Evolutionary conservation across 2,888 invertebrate genomes (phyloP), one percentile per base, ranked within the genome.

Genomic region (Phyllotreta cruciferae): DNA sequence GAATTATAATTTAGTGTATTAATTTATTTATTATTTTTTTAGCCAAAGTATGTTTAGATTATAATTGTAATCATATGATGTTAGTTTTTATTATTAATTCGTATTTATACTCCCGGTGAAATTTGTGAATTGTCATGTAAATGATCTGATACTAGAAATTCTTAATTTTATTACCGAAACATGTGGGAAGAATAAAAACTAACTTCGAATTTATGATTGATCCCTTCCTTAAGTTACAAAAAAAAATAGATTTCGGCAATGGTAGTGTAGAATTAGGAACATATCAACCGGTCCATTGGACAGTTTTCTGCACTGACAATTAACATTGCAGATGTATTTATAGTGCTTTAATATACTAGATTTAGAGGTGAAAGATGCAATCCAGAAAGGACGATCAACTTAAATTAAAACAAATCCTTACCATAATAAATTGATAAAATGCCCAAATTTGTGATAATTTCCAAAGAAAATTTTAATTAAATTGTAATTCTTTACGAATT

Each of bases 321-420:
- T 74, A 74, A 75, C 73, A 75, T 77, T 76, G 79, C 78, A 79
- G 78, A 79, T 79, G 79, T 79, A 79, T 74, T 74, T 73, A 73
- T 79, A 78, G 77, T 79, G 79, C 79, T 80, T 80, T 79, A 78
- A 77, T 72, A 65, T 24, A 71, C 65, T 77, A 76, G 71, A 39
- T 49, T 24, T 56, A 56, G 36, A 49, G 57, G 49, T 57, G 57
- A 49, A 57, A 57, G 57, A 47, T 37, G 57, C 7, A 34, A 49
- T 37, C 13, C 57, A 34, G 39, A 39, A 39, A 39, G 57, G 47
- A 34, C 41, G 39, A 49, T 49, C 39, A 38, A 39, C 3, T 52
- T 50, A 8, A 6, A 37, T 34, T 36, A 50, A 50, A n/a, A 8
- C 13, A 35, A 35, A 50, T 13, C 7, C 3, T 42, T 42, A 42